These are phyloP conservation scores for Leptinotarsa undecemlineata DNA, from an alignment of 1,140 invertebrate species.

Conservation along the genomic window DNA sequence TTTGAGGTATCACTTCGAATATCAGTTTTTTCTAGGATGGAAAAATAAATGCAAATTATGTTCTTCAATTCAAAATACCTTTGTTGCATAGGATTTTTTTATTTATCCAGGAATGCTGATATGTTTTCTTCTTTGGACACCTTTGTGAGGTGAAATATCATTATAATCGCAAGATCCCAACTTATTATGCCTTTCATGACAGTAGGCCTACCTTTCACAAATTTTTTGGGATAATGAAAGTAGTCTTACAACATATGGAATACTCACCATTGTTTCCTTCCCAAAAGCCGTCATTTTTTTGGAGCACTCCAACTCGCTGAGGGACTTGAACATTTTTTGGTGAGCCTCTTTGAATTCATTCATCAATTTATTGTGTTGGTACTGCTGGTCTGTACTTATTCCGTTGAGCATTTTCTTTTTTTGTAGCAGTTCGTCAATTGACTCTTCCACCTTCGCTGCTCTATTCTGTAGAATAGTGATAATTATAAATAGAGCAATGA, in stretches of 20 bases:
- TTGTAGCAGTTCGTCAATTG: slow-evolving; percentile 55
- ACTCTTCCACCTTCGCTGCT: slow-evolving; percentile 48
- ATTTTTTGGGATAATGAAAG: neutral
- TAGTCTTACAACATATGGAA: neutral
- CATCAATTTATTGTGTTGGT: slow-evolving; percentile 76
- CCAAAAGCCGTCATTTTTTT: slow-evolving; percentile 15
- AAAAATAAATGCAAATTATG: no score
- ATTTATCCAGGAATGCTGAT: neutral
- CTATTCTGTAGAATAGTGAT: slow-evolving; percentile 46
- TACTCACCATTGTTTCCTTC: slow-evolving; percentile 31
- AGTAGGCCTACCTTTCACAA: neutral
- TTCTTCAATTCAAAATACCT: no score
- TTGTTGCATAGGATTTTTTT: no score
- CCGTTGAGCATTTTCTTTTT: slow-evolving; percentile 55
- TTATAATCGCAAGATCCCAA: no score
- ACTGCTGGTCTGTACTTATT: slow-evolving; percentile 63
- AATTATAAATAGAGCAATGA: no score
- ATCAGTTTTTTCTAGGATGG: no score
- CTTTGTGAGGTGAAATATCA: neutral
- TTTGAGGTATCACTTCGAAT: no score
- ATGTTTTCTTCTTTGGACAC: neutral
- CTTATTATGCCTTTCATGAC: neutral
- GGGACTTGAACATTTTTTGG: slow-evolving; percentile 74
- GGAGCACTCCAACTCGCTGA: slow-evolving; percentile 1
- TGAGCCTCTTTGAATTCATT: slow-evolving; percentile 86